phyloP scores from a whole-genome alignment of 2,113 vertebrate genomes.

The Nesogale talazaci region DNA sequence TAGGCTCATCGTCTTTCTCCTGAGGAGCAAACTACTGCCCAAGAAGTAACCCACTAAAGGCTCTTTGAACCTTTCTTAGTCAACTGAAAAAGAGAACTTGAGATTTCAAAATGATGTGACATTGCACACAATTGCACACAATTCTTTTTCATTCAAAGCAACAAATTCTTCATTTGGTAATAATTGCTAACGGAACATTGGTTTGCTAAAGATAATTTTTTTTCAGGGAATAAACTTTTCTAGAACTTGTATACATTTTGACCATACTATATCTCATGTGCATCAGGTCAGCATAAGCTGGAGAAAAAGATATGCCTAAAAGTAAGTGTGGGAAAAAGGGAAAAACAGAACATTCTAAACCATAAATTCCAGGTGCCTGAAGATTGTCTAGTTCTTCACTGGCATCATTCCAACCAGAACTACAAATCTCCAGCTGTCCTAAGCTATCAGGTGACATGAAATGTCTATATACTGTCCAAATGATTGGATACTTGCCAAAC shows the following conservation, averaged over 20 bases:
- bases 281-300: not conserved
- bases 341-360: not conserved
- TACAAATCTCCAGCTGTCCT: not conserved
- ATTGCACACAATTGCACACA: too few species aligned
- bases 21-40: too few species aligned
- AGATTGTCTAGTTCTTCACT: not conserved
- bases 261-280: not conserved
- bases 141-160: conserved; percentile 62
- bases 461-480: conserved; percentile 46
- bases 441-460: not conserved
- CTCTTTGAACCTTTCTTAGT: too few species aligned
- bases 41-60: too few species aligned
- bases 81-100: conserved; percentile 61
- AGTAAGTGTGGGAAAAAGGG: not conserved
- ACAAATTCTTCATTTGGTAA: conserved; percentile 70
- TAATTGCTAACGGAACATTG: conserved; percentile 77
- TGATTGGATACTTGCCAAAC: conserved; percentile 53
- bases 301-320: not conserved
- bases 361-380: not conserved
- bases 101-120: conserved; percentile 29
- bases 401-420: not conserved
- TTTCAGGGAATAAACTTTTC: conserved; percentile 71
- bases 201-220: conserved; percentile 70
- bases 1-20: too few species aligned
- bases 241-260: not conserved